Percentiles rank a stretch among this genome's conserved stretches.
These are phyloP conservation scores for Brachionus paranguensis DNA, from an alignment of 1,140 invertebrate species.

Conservation along the genomic window DNA sequence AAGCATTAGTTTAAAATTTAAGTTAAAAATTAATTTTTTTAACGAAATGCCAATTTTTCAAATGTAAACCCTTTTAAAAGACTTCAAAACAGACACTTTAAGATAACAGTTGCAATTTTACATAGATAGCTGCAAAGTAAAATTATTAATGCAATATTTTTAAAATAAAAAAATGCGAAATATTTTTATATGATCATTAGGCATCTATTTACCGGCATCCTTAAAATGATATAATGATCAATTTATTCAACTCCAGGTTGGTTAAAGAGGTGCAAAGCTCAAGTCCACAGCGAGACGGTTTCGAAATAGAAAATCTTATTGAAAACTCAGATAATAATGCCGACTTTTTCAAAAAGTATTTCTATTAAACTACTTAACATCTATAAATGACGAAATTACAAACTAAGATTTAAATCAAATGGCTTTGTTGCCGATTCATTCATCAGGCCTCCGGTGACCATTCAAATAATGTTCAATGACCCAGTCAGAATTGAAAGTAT, in stretches of 20 bases:
- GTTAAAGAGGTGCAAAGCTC: neutral
- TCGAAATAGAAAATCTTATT: slow-evolving; percentile 16
- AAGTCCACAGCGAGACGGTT: slow-evolving; percentile 25
- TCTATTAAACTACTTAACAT: too few species aligned
- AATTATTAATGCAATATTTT: neutral
- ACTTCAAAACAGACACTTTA: too few species aligned
- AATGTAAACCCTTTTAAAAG: too few species aligned
- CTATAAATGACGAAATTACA: too few species aligned
- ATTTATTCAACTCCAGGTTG: neutral
- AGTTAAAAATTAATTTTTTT: too few species aligned
- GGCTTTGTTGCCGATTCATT: slow-evolving; percentile 24
- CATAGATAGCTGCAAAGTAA: neutral
- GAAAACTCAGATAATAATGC: neutral
- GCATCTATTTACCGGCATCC: neutral
- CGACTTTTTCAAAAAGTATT: neutral
- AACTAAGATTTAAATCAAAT: neutral
- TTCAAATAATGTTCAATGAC: slow-evolving; percentile 18
- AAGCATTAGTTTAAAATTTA: too few species aligned
- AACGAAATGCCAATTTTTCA: too few species aligned
- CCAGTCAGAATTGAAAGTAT: neutral
- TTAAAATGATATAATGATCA: neutral
- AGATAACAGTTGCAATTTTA: neutral
- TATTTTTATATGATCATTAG: neutral
- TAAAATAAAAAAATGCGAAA: neutral
- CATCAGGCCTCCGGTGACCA: neutral